phyloP scores from a whole-genome alignment of 2,888 invertebrate genomes.

The Netelia virgata region DNA sequence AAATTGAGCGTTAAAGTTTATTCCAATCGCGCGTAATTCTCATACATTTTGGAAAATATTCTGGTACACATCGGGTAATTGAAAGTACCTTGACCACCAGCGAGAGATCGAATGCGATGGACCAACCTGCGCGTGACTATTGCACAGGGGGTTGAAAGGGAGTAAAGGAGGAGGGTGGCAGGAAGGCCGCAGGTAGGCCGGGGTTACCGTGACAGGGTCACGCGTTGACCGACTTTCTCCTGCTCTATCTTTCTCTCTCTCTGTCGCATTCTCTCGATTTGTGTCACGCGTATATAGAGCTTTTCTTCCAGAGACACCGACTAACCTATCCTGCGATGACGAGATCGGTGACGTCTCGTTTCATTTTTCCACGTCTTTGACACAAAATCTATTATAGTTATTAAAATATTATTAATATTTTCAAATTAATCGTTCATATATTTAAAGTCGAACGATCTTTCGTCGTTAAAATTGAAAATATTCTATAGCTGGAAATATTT shows the following conservation, averaged over 20 bases:
- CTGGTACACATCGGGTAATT: constrained; percentile 1
- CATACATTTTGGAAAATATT: background rate
- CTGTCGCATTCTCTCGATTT: constrained; percentile 9
- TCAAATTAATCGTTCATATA: no score
- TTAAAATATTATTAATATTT: no score
- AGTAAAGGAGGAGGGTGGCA: constrained; percentile 23
- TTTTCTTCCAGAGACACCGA: background rate
- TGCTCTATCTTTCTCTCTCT: constrained; percentile 16
- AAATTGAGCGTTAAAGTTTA: background rate
- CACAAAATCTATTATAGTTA: no score
- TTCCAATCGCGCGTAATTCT: background rate
- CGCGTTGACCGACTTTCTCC: constrained; percentile 80
- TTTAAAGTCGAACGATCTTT: no score
- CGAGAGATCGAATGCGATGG: constrained; percentile 53
- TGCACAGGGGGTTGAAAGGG: constrained; percentile 38
- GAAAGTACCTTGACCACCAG: constrained; percentile 51
- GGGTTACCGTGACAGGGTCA: constrained; percentile 79
- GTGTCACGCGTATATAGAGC: background rate
- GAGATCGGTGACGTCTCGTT: background rate
- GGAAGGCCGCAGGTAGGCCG: constrained; percentile 65
- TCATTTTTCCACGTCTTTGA: background rate
- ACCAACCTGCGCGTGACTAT: constrained; percentile 52
- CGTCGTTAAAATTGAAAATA: no score
- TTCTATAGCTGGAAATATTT: no score
- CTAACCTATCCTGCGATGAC: background rate